phyloP scores from a whole-genome alignment of 2,113 vertebrate genomes.

The Rattus norvegicus region DNA sequence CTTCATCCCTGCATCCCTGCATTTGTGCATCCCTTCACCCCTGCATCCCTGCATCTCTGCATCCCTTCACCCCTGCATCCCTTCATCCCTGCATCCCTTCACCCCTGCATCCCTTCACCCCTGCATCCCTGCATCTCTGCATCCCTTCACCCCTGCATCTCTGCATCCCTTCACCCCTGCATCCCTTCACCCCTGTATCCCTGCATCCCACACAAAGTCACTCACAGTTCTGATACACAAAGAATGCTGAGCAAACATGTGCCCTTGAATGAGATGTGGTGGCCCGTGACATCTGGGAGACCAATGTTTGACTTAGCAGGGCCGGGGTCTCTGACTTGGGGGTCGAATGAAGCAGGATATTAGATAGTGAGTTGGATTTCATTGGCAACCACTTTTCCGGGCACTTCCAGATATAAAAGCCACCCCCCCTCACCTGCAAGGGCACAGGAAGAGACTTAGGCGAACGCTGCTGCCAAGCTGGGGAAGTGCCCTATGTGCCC shows the following conservation, averaged over 20 bases:
- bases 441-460: background rate
- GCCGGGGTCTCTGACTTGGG: background rate
- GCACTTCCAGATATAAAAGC: background rate
- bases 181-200: background rate
- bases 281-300: background rate
- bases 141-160: too few species aligned
- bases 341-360: background rate
- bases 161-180: too few species aligned
- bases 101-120: too few species aligned
- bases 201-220: fast-evolving
- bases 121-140: background rate
- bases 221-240: background rate
- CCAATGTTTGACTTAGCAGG: background rate
- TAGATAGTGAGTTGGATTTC: background rate
- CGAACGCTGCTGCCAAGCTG: background rate
- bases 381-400: background rate
- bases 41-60: too few species aligned
- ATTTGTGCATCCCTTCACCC: background rate
- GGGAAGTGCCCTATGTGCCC: background rate
- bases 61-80: background rate
- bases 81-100: background rate
- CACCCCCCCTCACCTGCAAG: background rate
- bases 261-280: background rate
- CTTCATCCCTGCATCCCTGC: background rate
- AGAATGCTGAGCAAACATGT: background rate